These are phyloP conservation scores for Stegana nigrithorax DNA, from an alignment of 2,888 invertebrate species.

Conservation along the genomic window DNA sequence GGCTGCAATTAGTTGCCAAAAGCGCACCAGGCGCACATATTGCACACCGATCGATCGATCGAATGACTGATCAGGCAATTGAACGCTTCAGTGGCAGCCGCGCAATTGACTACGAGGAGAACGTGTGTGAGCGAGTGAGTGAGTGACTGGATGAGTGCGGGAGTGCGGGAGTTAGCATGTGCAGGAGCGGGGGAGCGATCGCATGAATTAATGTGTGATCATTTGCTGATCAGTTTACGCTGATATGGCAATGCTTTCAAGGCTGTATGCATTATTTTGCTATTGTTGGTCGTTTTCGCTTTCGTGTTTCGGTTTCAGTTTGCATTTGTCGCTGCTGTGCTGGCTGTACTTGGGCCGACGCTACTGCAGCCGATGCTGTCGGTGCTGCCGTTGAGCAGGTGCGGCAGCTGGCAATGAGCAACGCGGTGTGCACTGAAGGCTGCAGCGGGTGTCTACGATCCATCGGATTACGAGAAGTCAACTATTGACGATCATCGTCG, in stretches of 20 bases:
- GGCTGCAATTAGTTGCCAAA: constrained; percentile 13
- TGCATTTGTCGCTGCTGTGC: not conserved
- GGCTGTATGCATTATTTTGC: not conserved
- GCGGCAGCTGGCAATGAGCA: not conserved
- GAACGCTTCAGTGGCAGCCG: no score
- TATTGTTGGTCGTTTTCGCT: not conserved
- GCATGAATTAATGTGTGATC: not conserved
- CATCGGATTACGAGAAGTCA: no score
- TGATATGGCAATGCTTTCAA: constrained; percentile 8
- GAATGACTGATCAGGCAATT: no score
- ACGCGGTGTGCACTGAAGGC: not conserved
- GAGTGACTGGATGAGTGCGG: not conserved
- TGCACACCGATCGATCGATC: not conserved
- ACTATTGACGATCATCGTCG: not conserved
- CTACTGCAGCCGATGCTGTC: not conserved
- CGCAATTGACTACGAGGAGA: no score
- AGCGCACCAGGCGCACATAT: constrained; percentile 14
- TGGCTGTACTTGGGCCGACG: not conserved
- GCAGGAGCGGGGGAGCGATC: no score
- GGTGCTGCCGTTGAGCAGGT: not conserved
- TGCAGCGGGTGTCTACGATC: not conserved
- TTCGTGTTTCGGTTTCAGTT: not conserved
- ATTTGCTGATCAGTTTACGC: constrained; percentile 2
- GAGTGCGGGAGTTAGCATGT: not conserved
- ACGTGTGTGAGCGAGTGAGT: no score